Evolutionary conservation across 2,888 invertebrate genomes (phyloP).

Genomic region (Andricus quercusramuli): DNA sequence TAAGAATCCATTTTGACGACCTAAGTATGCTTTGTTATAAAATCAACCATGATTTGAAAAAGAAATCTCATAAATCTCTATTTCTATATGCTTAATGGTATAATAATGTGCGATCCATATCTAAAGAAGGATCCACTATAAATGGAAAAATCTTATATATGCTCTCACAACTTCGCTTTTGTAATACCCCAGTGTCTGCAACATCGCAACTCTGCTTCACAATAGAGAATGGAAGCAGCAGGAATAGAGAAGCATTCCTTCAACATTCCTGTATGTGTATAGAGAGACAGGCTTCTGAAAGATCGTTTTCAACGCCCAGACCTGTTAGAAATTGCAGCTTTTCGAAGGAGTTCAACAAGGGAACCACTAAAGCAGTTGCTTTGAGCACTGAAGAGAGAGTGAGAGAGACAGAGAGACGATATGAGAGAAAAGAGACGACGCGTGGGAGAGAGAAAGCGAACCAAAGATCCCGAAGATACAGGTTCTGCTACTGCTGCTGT

Average conservation of each 20-base stretch:
- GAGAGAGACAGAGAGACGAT: background rate
- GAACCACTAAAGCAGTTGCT: conserved; percentile 30
- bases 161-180: background rate
- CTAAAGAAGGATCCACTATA: too few species aligned
- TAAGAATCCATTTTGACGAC: too few species aligned
- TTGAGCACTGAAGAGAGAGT: background rate
- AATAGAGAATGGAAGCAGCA: background rate
- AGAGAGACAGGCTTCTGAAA: background rate
- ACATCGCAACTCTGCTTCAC: background rate
- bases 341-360: conserved; percentile 20
- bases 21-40: too few species aligned
- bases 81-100: too few species aligned
- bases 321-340: conserved; percentile 32
- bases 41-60: too few species aligned
- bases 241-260: background rate
- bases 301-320: background rate
- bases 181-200: background rate
- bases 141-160: too few species aligned
- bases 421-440: conserved; percentile 5
- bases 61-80: too few species aligned
- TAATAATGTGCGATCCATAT: too few species aligned
- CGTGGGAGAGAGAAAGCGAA: conserved; percentile 16
- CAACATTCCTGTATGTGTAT: background rate
- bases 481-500: conserved; percentile 22
- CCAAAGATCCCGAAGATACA: conserved; percentile 33